A percentile compares a stretch with the other conserved stretches of the same genome.
These are phyloP conservation scores for Aurelia sp. DNA, from an alignment of 30 jellyfish, hydroid and myxozoan species.

Conservation along the genomic window DNA sequence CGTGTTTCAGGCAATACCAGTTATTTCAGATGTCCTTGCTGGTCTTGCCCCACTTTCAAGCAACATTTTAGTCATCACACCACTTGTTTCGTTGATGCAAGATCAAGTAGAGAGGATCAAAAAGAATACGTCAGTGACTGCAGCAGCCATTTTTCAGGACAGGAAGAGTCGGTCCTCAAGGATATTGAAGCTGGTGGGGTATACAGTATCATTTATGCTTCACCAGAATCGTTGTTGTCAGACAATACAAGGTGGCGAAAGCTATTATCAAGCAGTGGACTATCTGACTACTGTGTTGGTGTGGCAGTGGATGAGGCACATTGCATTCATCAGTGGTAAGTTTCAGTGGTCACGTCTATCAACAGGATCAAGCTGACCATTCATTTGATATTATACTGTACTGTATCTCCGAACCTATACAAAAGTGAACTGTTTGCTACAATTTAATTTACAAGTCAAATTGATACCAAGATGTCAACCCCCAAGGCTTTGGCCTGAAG, in stretches of 20 bases:
- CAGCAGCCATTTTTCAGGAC: conserved; percentile 30
- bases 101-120: conserved; percentile 4
- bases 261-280: conserved; percentile 13
- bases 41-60: conserved; percentile 8
- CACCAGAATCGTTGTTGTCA: conserved; percentile 29
- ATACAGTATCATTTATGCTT: conserved; percentile 20
- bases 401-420: too few relatives aligned
- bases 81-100: conserved; percentile 8
- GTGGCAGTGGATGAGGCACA: conserved; percentile 19
- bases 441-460: too few relatives aligned
- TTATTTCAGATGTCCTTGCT: conserved; percentile 26
- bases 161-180: conserved; percentile 21
- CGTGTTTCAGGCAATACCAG: conserved; percentile 23
- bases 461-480: too few relatives aligned
- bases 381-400: too few relatives aligned
- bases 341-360: too few relatives aligned
- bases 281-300: conserved; percentile 36
- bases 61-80: conserved; percentile 15
- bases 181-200: conserved; percentile 14
- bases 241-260: conserved; percentile 33
- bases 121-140: conserved; percentile 10
- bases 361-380: too few relatives aligned
- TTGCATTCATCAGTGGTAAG: conserved; percentile 19
- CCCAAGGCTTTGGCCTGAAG: too few relatives aligned
- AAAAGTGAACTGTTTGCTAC: too few relatives aligned